Evolutionary conservation across 2,888 invertebrate species (phyloP), one percentile per base, ranked within the genome.

Genomic region (Parnassius glacialis): DNA sequence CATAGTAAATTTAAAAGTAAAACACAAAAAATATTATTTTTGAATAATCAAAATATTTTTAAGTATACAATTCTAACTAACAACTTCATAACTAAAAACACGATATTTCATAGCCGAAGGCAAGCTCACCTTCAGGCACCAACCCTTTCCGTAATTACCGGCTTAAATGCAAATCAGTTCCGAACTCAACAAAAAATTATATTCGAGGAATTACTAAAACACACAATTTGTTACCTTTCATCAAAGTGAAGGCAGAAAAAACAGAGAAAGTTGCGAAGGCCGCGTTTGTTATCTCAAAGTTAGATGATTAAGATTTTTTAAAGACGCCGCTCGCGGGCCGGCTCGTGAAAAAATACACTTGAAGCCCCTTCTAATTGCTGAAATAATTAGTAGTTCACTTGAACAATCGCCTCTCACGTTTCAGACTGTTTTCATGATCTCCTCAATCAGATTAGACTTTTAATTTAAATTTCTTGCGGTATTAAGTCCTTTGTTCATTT

Each of bases 381-480:
- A 78, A 84, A 83, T 85, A 87, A 88, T 88, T 87, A 87, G 84
- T 80, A 80, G 83, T 78, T 84, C 84, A 84, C 84, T 87, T 75
- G 79, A 76, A 76, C 79, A 81, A 81, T 82, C 80, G 77, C 64
- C 74, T 75, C 78, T 61, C 54, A 66, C 56, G 57, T 67, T 59
- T 55, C 57, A 13, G 52, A 58, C 44, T n/a, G 61, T 52, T 52
- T 52, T 56, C 47, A 56, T 56, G 45, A 56, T 47, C 56, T 56
- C 10, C 45, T n/a, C 47, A 47, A 56, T 56, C 25, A 12, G 16
- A 55, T 45, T 9, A 16, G 16, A 34, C 34, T 47, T 56, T 34
- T n/a, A 12, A 53, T 43, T 42, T 53, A 42, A 16, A 13, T 53
- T n/a, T 11, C 43, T 51, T 25, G 45, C 43, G 20, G 44, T 42